Percentiles rank a stretch among this genome's conserved stretches.
Conservation (phyloP, 2,888 invertebrate species). For the Prosopocoilus inquinatus region DNA sequence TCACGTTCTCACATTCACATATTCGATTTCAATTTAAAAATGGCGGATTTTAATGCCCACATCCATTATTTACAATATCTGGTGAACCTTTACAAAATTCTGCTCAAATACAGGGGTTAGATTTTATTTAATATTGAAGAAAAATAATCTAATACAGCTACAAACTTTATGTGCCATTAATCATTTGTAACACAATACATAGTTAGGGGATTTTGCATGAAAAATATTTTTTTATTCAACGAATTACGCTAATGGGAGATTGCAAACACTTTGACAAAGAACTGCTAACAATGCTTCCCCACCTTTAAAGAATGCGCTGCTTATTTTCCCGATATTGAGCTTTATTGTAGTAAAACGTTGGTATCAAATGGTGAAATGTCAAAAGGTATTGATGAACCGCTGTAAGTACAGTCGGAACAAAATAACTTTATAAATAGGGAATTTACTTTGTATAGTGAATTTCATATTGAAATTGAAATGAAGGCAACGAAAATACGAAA, state of each 20-base stretch:
- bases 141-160: constrained; percentile 7
- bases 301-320: constrained; percentile 17
- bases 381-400: too few relatives aligned
- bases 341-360: too few relatives aligned
- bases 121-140: constrained; percentile 1
- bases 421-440: too few relatives aligned
- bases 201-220: constrained; percentile 41
- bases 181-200: constrained; percentile 36
- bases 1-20: too few relatives aligned
- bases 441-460: too few relatives aligned
- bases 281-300: constrained; percentile 17
- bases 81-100: too few relatives aligned
- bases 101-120: constrained; percentile 9
- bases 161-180: constrained; percentile 33
- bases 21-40: too few relatives aligned
- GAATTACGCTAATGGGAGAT: constrained; percentile 24
- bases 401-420: too few relatives aligned
- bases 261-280: constrained; percentile 14
- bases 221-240: constrained; percentile 35
- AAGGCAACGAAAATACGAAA: neutral
- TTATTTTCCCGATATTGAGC: neutral
- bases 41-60: too few relatives aligned
- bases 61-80: too few relatives aligned
- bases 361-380: too few relatives aligned
- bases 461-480: neutral